phyloP scores from a whole-genome alignment of 2,888 invertebrate species.

The Pecten maximus region DNA sequence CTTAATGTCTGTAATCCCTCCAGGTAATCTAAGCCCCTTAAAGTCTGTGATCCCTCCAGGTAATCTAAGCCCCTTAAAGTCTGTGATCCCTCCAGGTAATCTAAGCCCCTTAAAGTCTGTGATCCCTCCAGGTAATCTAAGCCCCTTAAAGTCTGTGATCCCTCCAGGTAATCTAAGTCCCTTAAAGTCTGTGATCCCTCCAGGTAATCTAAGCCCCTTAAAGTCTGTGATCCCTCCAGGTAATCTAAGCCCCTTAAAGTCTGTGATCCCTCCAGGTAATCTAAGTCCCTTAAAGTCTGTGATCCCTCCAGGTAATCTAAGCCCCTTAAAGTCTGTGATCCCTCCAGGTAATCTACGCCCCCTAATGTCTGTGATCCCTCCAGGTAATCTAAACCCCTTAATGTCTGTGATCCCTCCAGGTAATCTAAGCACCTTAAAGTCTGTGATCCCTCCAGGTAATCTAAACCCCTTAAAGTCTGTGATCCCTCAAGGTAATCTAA shows the following conservation, averaged over 20 bases:
- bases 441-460: too few species aligned
- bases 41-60: constrained; percentile 36
- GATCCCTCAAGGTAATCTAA: too few species aligned
- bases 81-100: neutral
- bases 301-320: too few species aligned
- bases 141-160: constrained; percentile 43
- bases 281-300: neutral
- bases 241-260: too few species aligned
- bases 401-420: too few species aligned
- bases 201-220: constrained; percentile 38
- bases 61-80: constrained; percentile 44
- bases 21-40: constrained; percentile 38
- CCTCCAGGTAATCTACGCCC: too few species aligned
- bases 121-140: constrained; percentile 3
- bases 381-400: too few species aligned
- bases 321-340: too few species aligned
- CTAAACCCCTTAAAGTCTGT: too few species aligned
- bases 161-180: constrained; percentile 31
- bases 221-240: constrained; percentile 36
- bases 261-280: too few species aligned
- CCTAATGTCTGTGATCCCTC: too few species aligned
- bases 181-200: constrained; percentile 40
- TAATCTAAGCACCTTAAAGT: too few species aligned
- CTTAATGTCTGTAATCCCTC: constrained; percentile 40
- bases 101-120: constrained; percentile 43